A percentile compares a stretch with the other conserved stretches of the same genome.
Evolutionary conservation across 2,888 invertebrate genomes (phyloP).

Genomic region (Clitarchus hookeri): DNA sequence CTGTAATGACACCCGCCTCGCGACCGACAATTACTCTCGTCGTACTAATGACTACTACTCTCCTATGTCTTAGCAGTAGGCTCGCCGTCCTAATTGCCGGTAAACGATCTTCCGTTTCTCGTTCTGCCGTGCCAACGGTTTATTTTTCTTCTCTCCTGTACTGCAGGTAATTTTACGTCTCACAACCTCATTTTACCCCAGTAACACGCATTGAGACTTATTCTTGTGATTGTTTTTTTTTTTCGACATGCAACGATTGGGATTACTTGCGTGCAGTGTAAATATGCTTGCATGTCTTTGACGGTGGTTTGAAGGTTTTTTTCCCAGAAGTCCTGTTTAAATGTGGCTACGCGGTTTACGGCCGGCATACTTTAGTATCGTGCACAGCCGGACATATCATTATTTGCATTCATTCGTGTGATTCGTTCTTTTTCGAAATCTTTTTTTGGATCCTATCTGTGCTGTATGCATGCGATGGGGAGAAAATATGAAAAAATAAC

Average conservation of each 20-base stretch:
- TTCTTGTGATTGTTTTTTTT: no score
- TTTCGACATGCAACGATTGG: no score
- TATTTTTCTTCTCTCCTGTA: background rate
- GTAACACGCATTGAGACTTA: background rate
- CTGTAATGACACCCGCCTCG: background rate
- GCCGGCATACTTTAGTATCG: no score
- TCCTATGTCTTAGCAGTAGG: background rate
- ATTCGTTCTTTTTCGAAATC: no score
- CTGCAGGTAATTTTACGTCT: background rate
- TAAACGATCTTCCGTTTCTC: background rate
- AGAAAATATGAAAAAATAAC: no score
- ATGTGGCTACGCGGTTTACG: no score
- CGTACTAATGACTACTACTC: background rate
- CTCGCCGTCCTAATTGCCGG: background rate
- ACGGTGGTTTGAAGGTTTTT: background rate
- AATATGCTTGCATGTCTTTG: background rate
- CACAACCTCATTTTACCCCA: background rate
- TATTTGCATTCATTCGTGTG: no score
- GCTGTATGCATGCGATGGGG: no score
- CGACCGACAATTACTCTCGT: background rate
- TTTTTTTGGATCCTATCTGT: no score
- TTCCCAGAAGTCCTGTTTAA: no score
- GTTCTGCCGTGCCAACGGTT: background rate
- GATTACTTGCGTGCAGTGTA: no score
- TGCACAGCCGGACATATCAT: no score